These are phyloP conservation scores for Cybosia mesomella DNA, from an alignment of 2,888 invertebrate species.

Conservation along the genomic window DNA sequence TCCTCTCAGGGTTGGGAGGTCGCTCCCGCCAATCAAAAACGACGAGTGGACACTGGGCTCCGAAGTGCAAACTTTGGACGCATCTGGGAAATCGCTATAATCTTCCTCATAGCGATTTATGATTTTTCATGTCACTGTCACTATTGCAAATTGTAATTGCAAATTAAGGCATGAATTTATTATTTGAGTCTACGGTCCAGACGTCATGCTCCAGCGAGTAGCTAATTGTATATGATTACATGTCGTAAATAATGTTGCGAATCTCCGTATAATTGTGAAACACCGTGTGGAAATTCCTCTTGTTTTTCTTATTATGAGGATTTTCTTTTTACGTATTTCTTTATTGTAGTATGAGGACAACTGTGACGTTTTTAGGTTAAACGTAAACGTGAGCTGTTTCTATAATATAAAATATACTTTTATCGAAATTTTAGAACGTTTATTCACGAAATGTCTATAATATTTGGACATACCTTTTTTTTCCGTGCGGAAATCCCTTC, in stretches of 20 bases:
- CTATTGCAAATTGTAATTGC: background rate
- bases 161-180: conserved; percentile 2
- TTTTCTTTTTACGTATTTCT: background rate
- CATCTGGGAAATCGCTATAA: background rate
- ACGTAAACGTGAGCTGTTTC: background rate
- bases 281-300: background rate
- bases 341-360: background rate
- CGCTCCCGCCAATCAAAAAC: no score
- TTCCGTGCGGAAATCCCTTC: no score
- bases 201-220: conserved; percentile 5
- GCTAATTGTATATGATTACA: background rate
- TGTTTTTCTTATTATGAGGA: background rate
- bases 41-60: no score
- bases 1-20: no score
- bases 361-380: background rate
- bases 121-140: no score
- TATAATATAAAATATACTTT: background rate
- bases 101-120: no score
- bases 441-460: no score
- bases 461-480: no score
- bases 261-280: background rate
- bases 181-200: background rate
- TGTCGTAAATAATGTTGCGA: background rate
- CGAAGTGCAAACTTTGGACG: no score
- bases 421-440: no score